Base-by-base conservation (phyloP, 2,888 invertebrate genomes). In the Metacarcinus magister region DNA sequence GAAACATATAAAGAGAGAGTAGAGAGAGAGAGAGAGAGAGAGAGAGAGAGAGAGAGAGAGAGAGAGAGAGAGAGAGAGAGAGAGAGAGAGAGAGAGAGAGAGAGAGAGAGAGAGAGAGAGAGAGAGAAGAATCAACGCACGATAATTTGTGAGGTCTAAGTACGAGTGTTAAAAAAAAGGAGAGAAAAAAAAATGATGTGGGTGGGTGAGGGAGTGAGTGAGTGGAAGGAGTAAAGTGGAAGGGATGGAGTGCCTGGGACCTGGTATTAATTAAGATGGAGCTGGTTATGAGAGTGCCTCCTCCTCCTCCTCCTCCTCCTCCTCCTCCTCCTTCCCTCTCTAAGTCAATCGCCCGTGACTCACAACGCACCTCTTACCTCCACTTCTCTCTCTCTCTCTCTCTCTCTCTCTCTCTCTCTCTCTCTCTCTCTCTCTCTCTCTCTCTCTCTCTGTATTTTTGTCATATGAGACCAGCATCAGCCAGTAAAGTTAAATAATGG, bases 41-140 rank as follows among this genome's bases (percentile, higher is more conserved):
- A 82, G 82, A 82, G 67, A 67, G 67, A 67, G 67, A 67, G 67
- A 67, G 67, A 67, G 67, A 67, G 67, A 67, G 67, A 67, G 67
- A 67, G 67, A 67, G 67, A 67, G 67, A 67, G 67, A 67, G 67
- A 67, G 67, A 67, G 67, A 67, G 67, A 67, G 67, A 67, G 67
- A 67, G 67, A 67, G 67, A 67, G 67, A 67, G 67, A 67, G 67
- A 67, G 67, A 67, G 67, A 67, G 67, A 67, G 67, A 67, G 67
- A 67, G 67, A 67, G 54, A 54, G 54, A 54, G 54, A 54, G 54
- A 54, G 54, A 54, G 54, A 54, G 54, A 54, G 54, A 54, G 54
- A 54, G 54, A 54, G 54, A 54, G 54, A 67, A 67, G 19, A 67
- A 67, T 23, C 67, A 67, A 67, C 10, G n/a, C 5, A 67, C 23